A percentile compares a stretch with the other conserved stretches of the same genome.
phyloP scores from a whole-genome alignment of 2,113 vertebrate genomes.

The Labrus mixtus region DNA sequence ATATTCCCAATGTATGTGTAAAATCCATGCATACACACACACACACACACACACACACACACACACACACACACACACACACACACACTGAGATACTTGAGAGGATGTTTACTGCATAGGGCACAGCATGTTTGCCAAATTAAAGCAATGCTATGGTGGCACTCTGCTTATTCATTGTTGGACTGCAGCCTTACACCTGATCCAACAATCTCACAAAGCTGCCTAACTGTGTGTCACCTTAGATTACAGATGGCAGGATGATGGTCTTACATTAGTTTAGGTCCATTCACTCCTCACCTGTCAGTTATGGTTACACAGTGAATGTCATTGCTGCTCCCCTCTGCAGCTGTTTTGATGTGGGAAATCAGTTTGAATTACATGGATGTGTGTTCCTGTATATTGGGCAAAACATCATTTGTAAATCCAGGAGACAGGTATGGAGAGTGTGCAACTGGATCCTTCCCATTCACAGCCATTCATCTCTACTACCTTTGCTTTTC shows the following conservation, averaged over 20 bases:
- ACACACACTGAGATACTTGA: constrained; percentile 25
- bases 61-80: constrained; percentile 7
- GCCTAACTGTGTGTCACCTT: constrained; percentile 26
- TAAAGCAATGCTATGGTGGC: constrained; percentile 34
- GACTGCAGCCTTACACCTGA: constrained; percentile 39
- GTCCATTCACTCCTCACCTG: constrained; percentile 42
- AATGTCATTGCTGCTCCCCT: background rate
- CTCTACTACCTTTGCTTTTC: background rate
- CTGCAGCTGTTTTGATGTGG: constrained; percentile 45
- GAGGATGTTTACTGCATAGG: constrained; percentile 42
- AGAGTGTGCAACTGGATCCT: constrained; percentile 6
- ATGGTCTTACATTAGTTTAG: constrained; percentile 27
- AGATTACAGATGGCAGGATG: constrained; percentile 29
- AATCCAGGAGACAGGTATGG: constrained; percentile 57
- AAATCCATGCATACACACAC: constrained; percentile 6
- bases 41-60: background rate
- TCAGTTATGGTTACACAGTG: constrained; percentile 46
- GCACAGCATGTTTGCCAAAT: constrained; percentile 32
- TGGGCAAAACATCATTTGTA: constrained; percentile 42
- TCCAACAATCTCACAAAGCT: constrained; percentile 21
- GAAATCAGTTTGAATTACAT: constrained; percentile 55
- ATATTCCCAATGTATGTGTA: constrained; percentile 9
- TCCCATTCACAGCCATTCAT: background rate
- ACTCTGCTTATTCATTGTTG: constrained; percentile 55
- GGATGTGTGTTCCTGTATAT: constrained; percentile 19